Base-by-base conservation (phyloP, 2,888 invertebrate species). In the Therioaphis trifolii region DNA sequence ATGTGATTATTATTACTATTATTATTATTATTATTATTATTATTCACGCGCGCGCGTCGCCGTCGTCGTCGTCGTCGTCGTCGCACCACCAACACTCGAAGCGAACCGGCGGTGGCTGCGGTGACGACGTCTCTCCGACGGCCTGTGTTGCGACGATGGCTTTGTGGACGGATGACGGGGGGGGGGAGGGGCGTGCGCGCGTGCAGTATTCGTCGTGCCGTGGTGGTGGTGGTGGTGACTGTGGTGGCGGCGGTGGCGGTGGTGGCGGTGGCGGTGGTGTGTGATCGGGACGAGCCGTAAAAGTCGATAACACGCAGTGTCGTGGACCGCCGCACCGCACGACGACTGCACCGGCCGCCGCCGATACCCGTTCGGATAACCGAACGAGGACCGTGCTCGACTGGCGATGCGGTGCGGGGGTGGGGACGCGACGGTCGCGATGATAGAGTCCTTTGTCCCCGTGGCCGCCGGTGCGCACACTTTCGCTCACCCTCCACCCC, bases 281-380 rank as follows among this genome's bases (percentile, higher is more conserved):
- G 15, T 71, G 4, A 18, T 4, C 40, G 52, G 58, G 72, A 35
- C 61, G 61, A 58, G 66, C 66, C 15, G 49, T 18, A 68, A 78
- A 78, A 78, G 78, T 78, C 78, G 78, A 78, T 78, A 78, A 52
- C 77, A 7, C 40, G 35, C 35, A 24, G 35, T 18, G 78, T 52
- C 78, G 68, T 77, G 76, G 77, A 77, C 77, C 77, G 49, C 77
- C 77, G 77, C 77, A 76, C 76, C 76, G 46, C 76, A 29, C 76
- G 43, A 76, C 76, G 63, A 61, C 76, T 58, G 12, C 58, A 58
- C 58, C 58, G 11, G 11, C 9, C 52, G n/a, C 21, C n/a, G 52
- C 52, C 9, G 52, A 9, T 12, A 21, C 58, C 24, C n/a, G 9
- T 71, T n/a, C 46, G 61, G 61, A 58, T 27, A 63, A 76, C 61